These are phyloP conservation scores for Myanophis thanlyinensis DNA, from an alignment of 2,113 vertebrate genomes.

Conservation along the genomic window DNA sequence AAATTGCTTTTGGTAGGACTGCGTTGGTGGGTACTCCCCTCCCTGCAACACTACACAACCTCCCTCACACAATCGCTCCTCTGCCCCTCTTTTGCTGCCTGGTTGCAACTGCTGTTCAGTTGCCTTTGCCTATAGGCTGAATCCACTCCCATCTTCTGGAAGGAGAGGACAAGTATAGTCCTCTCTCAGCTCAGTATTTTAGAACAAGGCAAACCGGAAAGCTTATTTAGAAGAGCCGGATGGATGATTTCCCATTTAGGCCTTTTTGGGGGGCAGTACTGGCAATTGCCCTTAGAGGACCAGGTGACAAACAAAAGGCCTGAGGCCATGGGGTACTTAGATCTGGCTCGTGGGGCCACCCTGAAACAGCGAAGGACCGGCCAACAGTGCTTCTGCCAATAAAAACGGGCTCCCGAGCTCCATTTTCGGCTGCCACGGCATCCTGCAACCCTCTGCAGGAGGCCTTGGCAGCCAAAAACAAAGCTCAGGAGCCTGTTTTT, in stretches of 20 bases:
- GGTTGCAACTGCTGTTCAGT: not conserved
- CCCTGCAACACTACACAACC: not conserved
- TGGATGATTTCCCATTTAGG: not conserved
- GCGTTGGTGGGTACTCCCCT: no score
- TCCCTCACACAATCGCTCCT: not conserved
- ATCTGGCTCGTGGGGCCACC: no score
- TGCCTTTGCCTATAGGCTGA: not conserved
- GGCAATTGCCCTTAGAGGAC: not conserved
- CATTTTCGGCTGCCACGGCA: no score
- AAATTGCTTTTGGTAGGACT: not conserved
- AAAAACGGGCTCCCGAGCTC: no score
- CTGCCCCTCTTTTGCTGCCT: not conserved
- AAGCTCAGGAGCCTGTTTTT: no score
- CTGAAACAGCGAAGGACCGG: no score
- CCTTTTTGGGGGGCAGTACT: not conserved
- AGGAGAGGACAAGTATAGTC: not conserved
- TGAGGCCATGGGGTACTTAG: fast-evolving
- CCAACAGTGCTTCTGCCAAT: no score
- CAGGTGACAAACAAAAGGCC: no score
- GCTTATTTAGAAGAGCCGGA: not conserved
- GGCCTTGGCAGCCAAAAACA: no score
- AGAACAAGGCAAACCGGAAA: not conserved
- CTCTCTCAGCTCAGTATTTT: not conserved
- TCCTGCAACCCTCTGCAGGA: no score
- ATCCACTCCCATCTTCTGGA: not conserved